phyloP scores from a whole-genome alignment of 2,888 invertebrate genomes.

The Eudasyphora cyanicolor region DNA sequence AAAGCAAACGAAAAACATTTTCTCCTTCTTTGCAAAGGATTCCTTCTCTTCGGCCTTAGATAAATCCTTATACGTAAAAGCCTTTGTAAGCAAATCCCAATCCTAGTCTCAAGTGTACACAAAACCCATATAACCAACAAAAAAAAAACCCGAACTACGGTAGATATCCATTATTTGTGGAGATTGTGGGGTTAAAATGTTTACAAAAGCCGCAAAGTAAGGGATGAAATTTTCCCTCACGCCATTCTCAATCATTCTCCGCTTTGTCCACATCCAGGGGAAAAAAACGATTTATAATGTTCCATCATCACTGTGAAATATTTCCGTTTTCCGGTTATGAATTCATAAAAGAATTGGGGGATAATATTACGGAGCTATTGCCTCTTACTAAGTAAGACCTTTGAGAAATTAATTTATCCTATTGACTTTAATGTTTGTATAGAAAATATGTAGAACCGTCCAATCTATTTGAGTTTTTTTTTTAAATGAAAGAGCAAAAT shows the following conservation, averaged over 20 bases:
- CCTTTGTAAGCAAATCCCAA: slow-evolving; percentile 1
- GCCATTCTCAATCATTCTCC: background rate
- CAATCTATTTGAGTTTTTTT: too few species aligned
- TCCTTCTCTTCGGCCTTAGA: background rate
- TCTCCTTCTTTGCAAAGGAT: background rate
- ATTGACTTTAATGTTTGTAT: background rate
- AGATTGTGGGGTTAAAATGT: background rate
- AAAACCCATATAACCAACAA: background rate
- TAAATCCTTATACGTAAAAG: background rate
- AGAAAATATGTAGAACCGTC: too few species aligned
- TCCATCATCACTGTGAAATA: background rate
- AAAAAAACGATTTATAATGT: background rate
- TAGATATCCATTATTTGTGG: background rate
- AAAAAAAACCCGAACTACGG: background rate
- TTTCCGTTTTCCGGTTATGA: background rate
- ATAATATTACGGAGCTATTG: background rate
- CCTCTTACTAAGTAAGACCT: background rate
- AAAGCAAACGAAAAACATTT: slow-evolving; percentile 3
- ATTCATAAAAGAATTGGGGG: too few species aligned
- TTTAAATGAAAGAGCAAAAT: too few species aligned
- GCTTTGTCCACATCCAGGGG: background rate
- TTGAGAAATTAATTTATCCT: background rate
- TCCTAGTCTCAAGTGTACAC: slow-evolving; percentile 21
- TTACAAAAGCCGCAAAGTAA: background rate
- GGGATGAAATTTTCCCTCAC: background rate